Evolutionary conservation across 2,113 vertebrate species (phyloP), one percentile per base, ranked within the genome.

Genomic region (Acrocephalus arundinaceus): DNA sequence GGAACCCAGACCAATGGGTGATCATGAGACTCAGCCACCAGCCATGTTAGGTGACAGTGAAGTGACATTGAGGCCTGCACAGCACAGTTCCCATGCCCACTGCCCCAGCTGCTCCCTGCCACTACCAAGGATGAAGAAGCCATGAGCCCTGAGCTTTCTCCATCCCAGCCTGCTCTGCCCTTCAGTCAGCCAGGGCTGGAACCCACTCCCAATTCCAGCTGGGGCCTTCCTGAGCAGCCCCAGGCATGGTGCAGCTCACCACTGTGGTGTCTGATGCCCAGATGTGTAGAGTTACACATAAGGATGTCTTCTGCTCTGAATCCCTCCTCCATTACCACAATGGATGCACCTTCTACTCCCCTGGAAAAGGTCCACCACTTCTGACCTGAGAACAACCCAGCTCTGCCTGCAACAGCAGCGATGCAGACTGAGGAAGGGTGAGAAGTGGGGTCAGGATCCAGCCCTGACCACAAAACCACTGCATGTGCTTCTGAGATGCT

Each of bases 241-340:
- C 31, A 41, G 76, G 16, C 43, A 31, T 0, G 5, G 31, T 3
- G 3, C 48, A 93, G 58, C n/a, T 52, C 1, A 2, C 8, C 19
- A 0, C 73, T 0, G 0, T 4, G 39, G 13, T 35, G 10, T 20
- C 8, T 7, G 52, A 28, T 35, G 23, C 30, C 33, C 78, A 7
- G 1, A 13, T 45, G 28, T 10, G 1, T 2, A 10, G 21, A 1
- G 2, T 11, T 20, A 28, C 0, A 3, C n/a, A 63, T 9, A 35
- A 0, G 2, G 62, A 68, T 25, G 35, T 18, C 43, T 70, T 57
- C 66, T 62, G 79, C 39, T 72, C 62, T 43, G 22, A 63, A 75
- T 46, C 61, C 20, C 43, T 59, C 25, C 79, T 43, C 43, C 39
- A 13, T 11, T 23, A 19, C 70, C 31, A 41, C 3, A 0, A 28